phyloP scores from a whole-genome alignment of 2,113 vertebrate genomes.

The Guaruba guarouba region DNA sequence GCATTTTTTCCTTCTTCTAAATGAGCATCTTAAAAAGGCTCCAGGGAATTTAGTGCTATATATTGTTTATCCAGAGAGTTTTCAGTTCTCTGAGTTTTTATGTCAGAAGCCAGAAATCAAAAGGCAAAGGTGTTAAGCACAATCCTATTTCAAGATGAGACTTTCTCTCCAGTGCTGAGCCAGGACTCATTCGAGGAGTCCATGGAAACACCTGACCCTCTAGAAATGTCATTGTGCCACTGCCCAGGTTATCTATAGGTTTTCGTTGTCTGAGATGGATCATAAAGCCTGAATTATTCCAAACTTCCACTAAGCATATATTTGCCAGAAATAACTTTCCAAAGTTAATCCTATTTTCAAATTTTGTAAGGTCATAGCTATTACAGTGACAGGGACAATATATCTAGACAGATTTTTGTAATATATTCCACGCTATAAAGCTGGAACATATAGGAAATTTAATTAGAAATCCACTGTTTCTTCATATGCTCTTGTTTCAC shows the following conservation, averaged over 20 bases:
- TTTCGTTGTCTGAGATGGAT: not conserved
- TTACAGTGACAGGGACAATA: not conserved
- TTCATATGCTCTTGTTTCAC: not conserved
- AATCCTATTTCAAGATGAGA: not conserved
- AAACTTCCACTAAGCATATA: not conserved
- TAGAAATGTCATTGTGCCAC: not conserved
- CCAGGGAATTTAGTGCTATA: not conserved
- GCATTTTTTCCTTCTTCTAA: not conserved
- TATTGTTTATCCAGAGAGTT: not conserved
- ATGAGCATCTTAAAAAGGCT: not conserved
- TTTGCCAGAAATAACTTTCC: not conserved
- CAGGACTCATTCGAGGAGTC: not conserved
- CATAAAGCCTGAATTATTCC: not conserved
- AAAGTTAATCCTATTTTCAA: not conserved
- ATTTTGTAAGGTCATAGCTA: not conserved
- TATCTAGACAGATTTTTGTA: not conserved
- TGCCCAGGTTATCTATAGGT: not conserved
- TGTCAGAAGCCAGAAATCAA: not conserved
- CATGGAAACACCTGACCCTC: not conserved
- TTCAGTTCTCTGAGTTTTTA: not conserved
- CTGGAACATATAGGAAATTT: not conserved
- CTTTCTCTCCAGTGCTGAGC: not conserved
- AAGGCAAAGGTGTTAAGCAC: not conserved
- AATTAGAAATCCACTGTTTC: not conserved
- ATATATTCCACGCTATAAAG: not conserved